Percentiles rank a stretch among this genome's conserved stretches.
Evolutionary conservation across 2,888 invertebrate species (phyloP).

Genomic region (Rhogogaster chlorosoma): DNA sequence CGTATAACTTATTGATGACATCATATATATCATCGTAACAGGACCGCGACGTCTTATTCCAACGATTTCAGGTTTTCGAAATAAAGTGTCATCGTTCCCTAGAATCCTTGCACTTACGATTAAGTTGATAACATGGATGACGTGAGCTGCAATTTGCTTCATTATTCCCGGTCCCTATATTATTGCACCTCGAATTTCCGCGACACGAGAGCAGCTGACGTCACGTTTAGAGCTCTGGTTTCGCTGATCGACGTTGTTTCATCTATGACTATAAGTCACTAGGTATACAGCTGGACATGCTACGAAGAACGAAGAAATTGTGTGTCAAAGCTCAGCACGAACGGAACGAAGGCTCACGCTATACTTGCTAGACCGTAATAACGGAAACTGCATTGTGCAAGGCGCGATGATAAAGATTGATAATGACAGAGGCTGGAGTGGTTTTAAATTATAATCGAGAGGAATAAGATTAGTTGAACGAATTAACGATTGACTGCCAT

Average conservation of each 20-base stretch:
- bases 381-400: not conserved
- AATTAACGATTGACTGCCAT: not conserved
- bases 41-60: too few species aligned
- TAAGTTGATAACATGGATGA: not conserved
- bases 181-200: conserved; percentile 27
- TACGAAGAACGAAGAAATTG: not conserved
- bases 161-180: not conserved
- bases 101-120: too few species aligned
- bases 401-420: not conserved
- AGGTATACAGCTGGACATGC: not conserved
- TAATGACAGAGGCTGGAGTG: not conserved
- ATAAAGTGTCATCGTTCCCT: too few species aligned
- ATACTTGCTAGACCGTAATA: not conserved
- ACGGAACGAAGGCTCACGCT: not conserved
- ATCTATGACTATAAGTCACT: not conserved
- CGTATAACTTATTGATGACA: too few species aligned
- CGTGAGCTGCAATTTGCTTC: not conserved
- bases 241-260: conserved; percentile 73
- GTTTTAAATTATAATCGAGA: not conserved
- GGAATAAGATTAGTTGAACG: not conserved
- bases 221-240: conserved; percentile 72
- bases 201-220: conserved; percentile 65
- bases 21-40: too few species aligned
- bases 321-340: not conserved
- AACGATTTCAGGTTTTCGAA: too few species aligned